These are phyloP conservation scores for Adelphocoris suturalis DNA, from an alignment of 2,888 invertebrate species.

Conservation along the genomic window DNA sequence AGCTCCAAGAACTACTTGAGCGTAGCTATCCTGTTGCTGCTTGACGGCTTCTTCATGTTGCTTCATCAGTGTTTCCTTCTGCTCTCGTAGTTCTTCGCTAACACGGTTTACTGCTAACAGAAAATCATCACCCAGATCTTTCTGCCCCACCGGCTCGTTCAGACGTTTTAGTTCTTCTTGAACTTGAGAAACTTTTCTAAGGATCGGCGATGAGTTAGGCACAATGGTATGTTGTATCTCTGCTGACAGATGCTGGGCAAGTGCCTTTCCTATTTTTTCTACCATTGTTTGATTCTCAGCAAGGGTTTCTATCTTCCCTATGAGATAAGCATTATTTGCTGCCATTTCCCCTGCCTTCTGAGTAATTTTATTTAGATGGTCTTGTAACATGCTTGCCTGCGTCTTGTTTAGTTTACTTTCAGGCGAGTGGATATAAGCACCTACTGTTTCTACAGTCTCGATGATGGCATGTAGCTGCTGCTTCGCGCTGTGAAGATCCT, in stretches of 20 bases:
- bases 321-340: background rate
- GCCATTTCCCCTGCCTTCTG: background rate
- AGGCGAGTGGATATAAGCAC: background rate
- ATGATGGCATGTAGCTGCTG: background rate
- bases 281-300: background rate
- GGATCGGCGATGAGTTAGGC: background rate
- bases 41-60: background rate
- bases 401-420: background rate
- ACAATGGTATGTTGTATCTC: background rate
- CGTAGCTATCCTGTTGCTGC: conserved; percentile 9
- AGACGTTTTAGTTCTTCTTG: background rate
- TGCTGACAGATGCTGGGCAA: background rate
- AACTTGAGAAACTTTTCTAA: background rate
- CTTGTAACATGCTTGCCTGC: background rate
- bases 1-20: background rate
- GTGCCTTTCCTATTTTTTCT: background rate
- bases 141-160: background rate
- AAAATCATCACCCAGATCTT: background rate
- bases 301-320: background rate
- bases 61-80: background rate
- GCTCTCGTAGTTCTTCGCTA: background rate
- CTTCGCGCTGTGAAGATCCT: no score
- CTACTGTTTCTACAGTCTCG: background rate
- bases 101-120: background rate
- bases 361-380: background rate